phyloP scores from a whole-genome alignment of 2,888 invertebrate species.

The Drosophila dives region DNA sequence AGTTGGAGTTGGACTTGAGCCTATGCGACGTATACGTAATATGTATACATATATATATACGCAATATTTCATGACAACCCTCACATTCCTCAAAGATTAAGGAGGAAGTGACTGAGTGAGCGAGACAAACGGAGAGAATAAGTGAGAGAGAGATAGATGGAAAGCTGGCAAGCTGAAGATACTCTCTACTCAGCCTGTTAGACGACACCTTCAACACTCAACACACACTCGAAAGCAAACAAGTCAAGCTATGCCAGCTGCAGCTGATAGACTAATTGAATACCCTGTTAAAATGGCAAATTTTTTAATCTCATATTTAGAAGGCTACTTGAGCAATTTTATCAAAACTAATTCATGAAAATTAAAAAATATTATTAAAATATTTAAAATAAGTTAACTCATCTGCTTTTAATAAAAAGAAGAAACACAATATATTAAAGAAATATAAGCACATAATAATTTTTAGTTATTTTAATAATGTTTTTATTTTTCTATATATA shows the following conservation, averaged over 20 bases:
- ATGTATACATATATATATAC: slow-evolving; percentile 63
- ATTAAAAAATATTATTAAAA: not conserved
- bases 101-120: not conserved
- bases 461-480: too few species aligned
- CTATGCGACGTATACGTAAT: slow-evolving; percentile 67
- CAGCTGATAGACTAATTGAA: not conserved
- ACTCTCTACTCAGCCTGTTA: slow-evolving; percentile 26
- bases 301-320: not conserved
- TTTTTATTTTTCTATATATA: too few species aligned
- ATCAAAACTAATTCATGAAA: not conserved
- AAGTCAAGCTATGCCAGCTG: slow-evolving; percentile 8
- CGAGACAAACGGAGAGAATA: not conserved
- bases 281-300: slow-evolving; percentile 1
- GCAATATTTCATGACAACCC: slow-evolving; percentile 52
- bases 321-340: not conserved
- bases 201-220: slow-evolving; percentile 48
- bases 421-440: not conserved
- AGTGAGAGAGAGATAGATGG: not conserved
- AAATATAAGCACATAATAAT: not conserved
- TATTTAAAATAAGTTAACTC: not conserved
- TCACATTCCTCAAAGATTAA: slow-evolving; percentile 12
- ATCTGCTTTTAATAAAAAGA: not conserved
- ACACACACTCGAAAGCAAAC: slow-evolving; percentile 51
- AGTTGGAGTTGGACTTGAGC: slow-evolving; percentile 15
- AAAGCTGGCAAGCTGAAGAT: slow-evolving; percentile 18